Conservation (phyloP, 2,888 invertebrate genomes). For the Sialis fuliginosa region DNA sequence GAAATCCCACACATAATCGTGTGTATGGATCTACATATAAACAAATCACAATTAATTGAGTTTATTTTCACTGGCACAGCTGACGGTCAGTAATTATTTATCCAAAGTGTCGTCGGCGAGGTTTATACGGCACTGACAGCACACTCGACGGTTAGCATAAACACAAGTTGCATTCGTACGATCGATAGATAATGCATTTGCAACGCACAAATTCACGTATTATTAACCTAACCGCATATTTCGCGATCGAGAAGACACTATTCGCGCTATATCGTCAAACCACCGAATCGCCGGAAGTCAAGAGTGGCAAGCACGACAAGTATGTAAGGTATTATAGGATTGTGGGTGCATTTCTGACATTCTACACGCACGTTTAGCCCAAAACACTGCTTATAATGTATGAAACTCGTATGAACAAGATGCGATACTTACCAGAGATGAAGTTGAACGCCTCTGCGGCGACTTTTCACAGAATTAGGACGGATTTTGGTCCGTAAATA, state of each 20-base stretch:
- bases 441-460: conserved; percentile 42
- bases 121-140: no score
- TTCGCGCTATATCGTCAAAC: not conserved
- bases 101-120: no score
- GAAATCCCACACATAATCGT: no score
- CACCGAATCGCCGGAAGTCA: not conserved
- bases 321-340: conserved; percentile 64
- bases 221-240: no score
- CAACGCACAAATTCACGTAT: no score
- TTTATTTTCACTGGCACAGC: no score
- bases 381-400: conserved; percentile 40
- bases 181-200: no score
- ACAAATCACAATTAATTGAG: no score
- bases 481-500: conserved; percentile 50
- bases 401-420: conserved; percentile 37
- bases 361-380: conserved; percentile 46
- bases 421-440: conserved; percentile 56
- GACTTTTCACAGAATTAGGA: conserved; percentile 44
- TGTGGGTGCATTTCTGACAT: conserved; percentile 57
- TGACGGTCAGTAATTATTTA: no score
- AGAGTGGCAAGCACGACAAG: conserved; percentile 45
- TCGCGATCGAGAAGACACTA: not conserved
- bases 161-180: no score
- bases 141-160: no score
- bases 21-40: no score